Conservation (phyloP, 2,888 invertebrate genomes). For the Mythimna impura region DNA sequence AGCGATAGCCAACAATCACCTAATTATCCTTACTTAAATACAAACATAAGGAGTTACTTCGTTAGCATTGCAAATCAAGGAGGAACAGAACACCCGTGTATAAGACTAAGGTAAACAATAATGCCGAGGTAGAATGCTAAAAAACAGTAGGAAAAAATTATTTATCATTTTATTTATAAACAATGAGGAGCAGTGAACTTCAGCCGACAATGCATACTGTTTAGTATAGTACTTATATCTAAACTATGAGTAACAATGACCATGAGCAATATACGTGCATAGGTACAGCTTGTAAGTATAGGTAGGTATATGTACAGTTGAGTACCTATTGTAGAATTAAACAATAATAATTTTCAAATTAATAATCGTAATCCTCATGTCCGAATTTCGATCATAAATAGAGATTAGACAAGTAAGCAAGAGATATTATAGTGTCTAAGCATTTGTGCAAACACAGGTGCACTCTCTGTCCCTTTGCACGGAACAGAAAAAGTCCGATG, state of each 20-base stretch:
- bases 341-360: too few species aligned
- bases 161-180: constrained; percentile 32
- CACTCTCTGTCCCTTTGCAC: too few species aligned
- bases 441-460: too few species aligned
- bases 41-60: too few species aligned
- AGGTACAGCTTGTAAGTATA: background rate
- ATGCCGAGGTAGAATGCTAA: background rate
- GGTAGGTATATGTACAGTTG: background rate
- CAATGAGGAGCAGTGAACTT: constrained; percentile 29
- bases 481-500: too few species aligned
- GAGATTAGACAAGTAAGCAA: too few species aligned
- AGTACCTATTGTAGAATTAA: too few species aligned
- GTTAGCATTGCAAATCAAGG: constrained; percentile 7
- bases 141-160: constrained; percentile 5
- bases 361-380: too few species aligned
- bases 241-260: constrained; percentile 27
- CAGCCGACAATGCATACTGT: constrained; percentile 3
- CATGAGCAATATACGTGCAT: constrained; percentile 5
- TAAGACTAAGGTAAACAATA: constrained; percentile 8
- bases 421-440: too few species aligned
- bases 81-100: background rate
- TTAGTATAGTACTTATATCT: background rate
- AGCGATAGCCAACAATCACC: too few species aligned
- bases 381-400: too few species aligned
- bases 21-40: too few species aligned